Conservation (phyloP, 2,113 vertebrate genomes). For the Bos taurus region DNA sequence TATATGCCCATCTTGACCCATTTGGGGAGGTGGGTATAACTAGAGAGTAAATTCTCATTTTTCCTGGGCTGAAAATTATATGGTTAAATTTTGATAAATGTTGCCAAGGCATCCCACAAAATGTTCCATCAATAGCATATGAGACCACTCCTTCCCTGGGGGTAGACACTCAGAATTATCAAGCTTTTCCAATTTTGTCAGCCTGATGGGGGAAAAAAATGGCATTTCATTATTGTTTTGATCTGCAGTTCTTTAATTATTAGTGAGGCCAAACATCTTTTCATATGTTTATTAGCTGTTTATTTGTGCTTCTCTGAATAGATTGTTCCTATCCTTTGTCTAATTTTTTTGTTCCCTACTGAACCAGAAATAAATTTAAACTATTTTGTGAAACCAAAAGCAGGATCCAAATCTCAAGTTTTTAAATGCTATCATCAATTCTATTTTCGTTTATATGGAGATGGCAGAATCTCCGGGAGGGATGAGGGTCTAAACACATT, state of each 20-base stretch:
- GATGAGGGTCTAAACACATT: neutral
- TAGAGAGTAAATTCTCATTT: neutral
- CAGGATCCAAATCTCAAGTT: conserved; percentile 17
- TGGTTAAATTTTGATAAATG: neutral
- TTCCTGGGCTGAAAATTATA: neutral
- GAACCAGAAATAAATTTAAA: conserved; percentile 35
- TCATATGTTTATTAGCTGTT: conserved; percentile 60
- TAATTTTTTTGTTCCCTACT: neutral
- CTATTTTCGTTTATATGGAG: conserved; percentile 17
- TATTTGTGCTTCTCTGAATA: conserved; percentile 46
- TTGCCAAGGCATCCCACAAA: neutral
- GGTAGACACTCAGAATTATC: neutral
- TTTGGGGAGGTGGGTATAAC: neutral
- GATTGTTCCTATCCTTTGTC: conserved; percentile 28
- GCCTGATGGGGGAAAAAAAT: neutral
- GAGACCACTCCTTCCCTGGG: neutral
- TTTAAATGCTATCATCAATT: neutral
- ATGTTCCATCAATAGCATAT: neutral
- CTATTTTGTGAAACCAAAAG: conserved; percentile 37
- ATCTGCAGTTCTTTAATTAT: conserved; percentile 58
- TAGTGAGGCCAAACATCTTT: conserved; percentile 47
- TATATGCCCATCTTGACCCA: neutral
- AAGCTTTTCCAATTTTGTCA: conserved; percentile 18
- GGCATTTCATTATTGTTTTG: conserved; percentile 28
- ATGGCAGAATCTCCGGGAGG: neutral